Percentiles rank a stretch among this genome's conserved stretches.
These are phyloP conservation scores for Brachionus sp. DNA, from an alignment of 1,140 invertebrate genomes.

Conservation along the genomic window DNA sequence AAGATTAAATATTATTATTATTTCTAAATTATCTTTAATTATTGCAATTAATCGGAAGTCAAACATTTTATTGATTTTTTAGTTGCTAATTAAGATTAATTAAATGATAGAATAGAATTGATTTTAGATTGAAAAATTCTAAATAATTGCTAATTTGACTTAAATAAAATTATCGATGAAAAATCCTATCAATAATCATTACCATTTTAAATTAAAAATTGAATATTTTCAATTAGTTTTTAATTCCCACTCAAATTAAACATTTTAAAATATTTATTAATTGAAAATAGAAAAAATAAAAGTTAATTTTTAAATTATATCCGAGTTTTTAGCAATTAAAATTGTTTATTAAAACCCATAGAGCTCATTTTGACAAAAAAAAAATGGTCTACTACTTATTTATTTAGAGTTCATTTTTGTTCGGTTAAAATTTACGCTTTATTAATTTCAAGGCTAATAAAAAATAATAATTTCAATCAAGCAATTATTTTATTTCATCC, in stretches of 20 bases:
- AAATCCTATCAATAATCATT: background rate
- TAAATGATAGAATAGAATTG: background rate
- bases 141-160: background rate
- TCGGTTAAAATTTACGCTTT: constrained; percentile 11
- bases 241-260: background rate
- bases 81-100: background rate
- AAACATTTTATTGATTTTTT: background rate
- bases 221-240: background rate
- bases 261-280: background rate
- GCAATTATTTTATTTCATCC: constrained; percentile 1
- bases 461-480: background rate
- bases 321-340: background rate
- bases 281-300: background rate
- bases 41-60: constrained; percentile 25
- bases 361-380: background rate
- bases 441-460: constrained; percentile 18
- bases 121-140: background rate
- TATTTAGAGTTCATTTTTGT: background rate
- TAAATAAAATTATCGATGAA: background rate
- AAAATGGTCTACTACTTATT: background rate
- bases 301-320: background rate
- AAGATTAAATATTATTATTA: background rate
- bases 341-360: no score
- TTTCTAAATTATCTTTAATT: background rate
- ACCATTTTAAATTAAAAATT: background rate